These are phyloP conservation scores for Labia minor DNA, from an alignment of 2,888 invertebrate species.

Conservation along the genomic window DNA sequence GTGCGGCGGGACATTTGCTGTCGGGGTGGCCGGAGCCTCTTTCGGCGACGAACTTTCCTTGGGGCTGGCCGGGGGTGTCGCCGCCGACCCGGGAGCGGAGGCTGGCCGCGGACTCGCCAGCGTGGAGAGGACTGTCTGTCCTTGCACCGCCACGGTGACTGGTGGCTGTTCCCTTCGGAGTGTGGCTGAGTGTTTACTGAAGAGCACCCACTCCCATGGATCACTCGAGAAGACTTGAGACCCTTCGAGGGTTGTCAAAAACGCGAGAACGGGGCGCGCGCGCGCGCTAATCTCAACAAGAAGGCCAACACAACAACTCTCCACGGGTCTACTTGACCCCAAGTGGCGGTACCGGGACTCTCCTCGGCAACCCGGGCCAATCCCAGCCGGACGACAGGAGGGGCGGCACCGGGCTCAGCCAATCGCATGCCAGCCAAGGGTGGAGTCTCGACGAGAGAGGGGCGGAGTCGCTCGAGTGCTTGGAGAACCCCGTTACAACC, in stretches of 20 bases:
- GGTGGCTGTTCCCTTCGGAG: not conserved
- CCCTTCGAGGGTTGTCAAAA: not conserved
- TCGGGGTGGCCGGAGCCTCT: not conserved
- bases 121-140: not conserved
- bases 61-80: not conserved
- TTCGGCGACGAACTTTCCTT: not conserved
- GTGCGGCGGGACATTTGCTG: not conserved
- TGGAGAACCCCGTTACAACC: constrained; percentile 4
- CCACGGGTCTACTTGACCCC: constrained; percentile 2
- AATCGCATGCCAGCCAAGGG: not conserved
- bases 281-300: constrained; percentile 9
- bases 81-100: not conserved
- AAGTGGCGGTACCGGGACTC: not conserved
- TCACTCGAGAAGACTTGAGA: not conserved
- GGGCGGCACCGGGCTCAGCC: not conserved
- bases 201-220: not conserved
- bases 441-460: not conserved
- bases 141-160: not conserved
- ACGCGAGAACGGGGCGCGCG: not conserved
- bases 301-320: not conserved
- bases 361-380: not conserved
- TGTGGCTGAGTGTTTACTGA: not conserved
- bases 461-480: not conserved
- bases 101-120: constrained; percentile 5
- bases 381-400: not conserved